Percentiles rank a stretch among this genome's conserved stretches.
These are phyloP conservation scores for Mesoclemmys tuberculata DNA, from an alignment of 2,113 vertebrate genomes.

Conservation along the genomic window DNA sequence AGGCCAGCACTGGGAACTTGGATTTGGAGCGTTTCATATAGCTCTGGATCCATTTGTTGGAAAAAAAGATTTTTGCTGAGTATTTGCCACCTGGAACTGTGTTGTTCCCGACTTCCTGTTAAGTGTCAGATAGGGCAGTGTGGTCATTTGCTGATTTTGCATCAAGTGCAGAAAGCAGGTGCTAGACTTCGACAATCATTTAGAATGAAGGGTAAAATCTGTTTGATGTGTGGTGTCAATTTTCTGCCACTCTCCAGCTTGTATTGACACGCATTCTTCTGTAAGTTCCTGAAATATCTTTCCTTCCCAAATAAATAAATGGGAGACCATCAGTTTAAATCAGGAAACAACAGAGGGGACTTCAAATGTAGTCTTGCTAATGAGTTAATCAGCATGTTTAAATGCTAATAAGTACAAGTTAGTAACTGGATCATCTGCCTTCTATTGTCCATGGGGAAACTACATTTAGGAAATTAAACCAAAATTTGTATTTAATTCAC, in stretches of 20 bases:
- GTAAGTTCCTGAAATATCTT: background rate
- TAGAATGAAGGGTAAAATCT: background rate
- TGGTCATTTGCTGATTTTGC: background rate
- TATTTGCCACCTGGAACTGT: background rate
- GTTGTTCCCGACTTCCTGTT: background rate
- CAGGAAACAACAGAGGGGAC: conserved; percentile 36
- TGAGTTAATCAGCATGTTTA: conserved; percentile 66
- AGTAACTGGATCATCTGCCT: conserved; percentile 54
- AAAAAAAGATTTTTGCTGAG: background rate
- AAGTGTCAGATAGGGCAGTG: background rate
- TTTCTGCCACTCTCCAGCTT: background rate
- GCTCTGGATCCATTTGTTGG: background rate
- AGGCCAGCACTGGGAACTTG: too few relatives aligned
- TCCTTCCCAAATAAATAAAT: background rate
- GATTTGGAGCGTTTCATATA: background rate
- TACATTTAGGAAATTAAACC: conserved; percentile 52
- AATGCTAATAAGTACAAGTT: conserved; percentile 55
- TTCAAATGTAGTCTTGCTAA: conserved; percentile 52
- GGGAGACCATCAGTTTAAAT: conserved; percentile 20
- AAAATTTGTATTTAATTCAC: conserved; percentile 10
- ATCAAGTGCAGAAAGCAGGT: background rate
- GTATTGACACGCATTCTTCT: background rate
- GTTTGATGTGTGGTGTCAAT: background rate
- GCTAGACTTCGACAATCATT: background rate
- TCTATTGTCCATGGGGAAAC: conserved; percentile 60